Conservation (phyloP, 2,888 invertebrate genomes). For the Drosophila monieri region DNA sequence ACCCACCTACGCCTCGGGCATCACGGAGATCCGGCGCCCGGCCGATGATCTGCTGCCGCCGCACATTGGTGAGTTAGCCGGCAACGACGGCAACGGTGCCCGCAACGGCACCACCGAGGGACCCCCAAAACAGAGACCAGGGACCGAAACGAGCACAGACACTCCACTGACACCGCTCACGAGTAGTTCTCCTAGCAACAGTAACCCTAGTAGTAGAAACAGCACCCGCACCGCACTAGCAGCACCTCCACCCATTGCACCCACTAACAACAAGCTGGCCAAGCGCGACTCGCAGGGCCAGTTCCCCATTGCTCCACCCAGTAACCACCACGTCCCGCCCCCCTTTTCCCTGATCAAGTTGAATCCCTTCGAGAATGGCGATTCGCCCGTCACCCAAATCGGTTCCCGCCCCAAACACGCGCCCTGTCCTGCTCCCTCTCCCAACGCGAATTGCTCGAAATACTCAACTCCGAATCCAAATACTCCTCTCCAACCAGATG, state of each 20-base stretch:
- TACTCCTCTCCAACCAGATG: constrained; percentile 82
- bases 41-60: constrained; percentile 82
- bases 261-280: constrained; percentile 30
- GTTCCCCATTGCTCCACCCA: constrained; percentile 58
- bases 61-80: constrained; percentile 82
- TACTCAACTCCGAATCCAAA: constrained; percentile 73
- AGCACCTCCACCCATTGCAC: constrained; percentile 50
- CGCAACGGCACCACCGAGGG: constrained; percentile 22
- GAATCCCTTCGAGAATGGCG: constrained; percentile 45
- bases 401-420: constrained; percentile 8
- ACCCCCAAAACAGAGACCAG: constrained; percentile 15
- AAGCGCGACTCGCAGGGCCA: constrained; percentile 54
- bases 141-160: constrained; percentile 14
- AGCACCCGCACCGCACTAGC: constrained; percentile 54
- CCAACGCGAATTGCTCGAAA: constrained; percentile 72
- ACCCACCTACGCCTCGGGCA: constrained; percentile 84
- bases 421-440: constrained; percentile 7
- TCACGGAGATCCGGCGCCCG: constrained; percentile 83
- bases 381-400: constrained; percentile 25
- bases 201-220: constrained; percentile 38
- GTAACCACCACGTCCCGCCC: constrained; percentile 58
- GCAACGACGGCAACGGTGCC: constrained; percentile 24
- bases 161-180: constrained; percentile 33
- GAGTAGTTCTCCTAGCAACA: constrained; percentile 5
- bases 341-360: constrained; percentile 61